A percentile compares a stretch with the other conserved stretches of the same genome.
Conservation (phyloP, 2,113 vertebrate species). For the Mixornis gularis region DNA sequence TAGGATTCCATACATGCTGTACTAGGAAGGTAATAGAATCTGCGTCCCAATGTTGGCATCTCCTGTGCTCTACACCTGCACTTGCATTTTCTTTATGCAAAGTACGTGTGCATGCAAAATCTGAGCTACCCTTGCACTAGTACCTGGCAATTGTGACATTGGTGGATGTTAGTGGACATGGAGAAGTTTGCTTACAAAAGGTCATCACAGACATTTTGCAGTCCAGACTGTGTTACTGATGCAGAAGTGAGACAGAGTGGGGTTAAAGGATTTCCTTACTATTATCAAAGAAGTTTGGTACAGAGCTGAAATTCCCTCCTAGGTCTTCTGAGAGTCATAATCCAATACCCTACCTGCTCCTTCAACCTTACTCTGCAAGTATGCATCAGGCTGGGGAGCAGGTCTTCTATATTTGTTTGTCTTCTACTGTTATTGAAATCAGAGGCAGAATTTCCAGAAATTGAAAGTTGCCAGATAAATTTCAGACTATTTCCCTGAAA, state of each 20-base stretch:
- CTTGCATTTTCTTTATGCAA: not conserved
- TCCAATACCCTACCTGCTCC: not conserved
- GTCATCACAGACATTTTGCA: not conserved
- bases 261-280: not conserved
- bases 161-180: not conserved
- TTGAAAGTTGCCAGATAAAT: not conserved
- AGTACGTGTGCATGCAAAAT: not conserved
- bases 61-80: rapidly evolving
- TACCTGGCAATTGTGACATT: not conserved
- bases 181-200: not conserved
- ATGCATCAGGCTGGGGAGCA: not conserved
- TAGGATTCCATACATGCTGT: rapidly evolving
- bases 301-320: not conserved
- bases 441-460: not conserved
- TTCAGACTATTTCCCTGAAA: not conserved
- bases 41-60: not conserved
- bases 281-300: not conserved
- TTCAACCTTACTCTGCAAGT: not conserved
- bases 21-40: not conserved
- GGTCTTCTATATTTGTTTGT: not conserved
- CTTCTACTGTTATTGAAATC: not conserved
- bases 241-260: not conserved
- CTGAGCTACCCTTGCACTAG: not conserved
- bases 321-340: not conserved
- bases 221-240: not conserved